Percentiles rank a stretch among this genome's conserved stretches.
These are phyloP conservation scores for Anastrepha obliqua DNA, from an alignment of 1,140 invertebrate species.

Conservation along the genomic window DNA sequence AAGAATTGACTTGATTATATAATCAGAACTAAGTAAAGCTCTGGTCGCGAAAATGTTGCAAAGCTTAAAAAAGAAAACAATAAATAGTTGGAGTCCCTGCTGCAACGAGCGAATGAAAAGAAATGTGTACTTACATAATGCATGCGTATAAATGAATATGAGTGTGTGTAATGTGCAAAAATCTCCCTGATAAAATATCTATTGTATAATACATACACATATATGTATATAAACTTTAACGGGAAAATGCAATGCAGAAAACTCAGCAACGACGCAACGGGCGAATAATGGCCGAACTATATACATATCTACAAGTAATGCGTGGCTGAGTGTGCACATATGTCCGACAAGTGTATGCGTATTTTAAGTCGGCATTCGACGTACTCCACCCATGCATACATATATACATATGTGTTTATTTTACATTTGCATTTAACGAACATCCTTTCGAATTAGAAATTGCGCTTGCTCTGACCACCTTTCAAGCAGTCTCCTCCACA, in stretches of 20 bases:
- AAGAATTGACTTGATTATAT: too few relatives aligned
- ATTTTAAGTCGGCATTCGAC: conserved; percentile 54
- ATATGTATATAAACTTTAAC: conserved; percentile 14
- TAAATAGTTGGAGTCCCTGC: too few relatives aligned
- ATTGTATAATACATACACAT: too few relatives aligned
- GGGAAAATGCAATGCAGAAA: conserved; percentile 36
- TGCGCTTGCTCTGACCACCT: conserved; percentile 8
- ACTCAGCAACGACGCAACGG: conserved; percentile 15
- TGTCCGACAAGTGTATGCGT: not conserved
- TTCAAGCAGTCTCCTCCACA: not conserved
- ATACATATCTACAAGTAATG: conserved; percentile 63
- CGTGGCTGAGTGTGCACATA: not conserved
- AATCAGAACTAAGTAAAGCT: too few relatives aligned
- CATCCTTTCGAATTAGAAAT: conserved; percentile 73
- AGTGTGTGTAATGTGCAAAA: not conserved
- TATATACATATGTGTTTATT: conserved; percentile 6
- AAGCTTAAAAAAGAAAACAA: too few relatives aligned
- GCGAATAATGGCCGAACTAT: conserved; percentile 57
- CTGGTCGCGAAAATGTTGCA: too few relatives aligned
- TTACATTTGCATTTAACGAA: conserved; percentile 73
- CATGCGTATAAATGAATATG: not conserved
- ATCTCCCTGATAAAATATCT: not conserved
- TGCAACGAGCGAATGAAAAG: too few relatives aligned
- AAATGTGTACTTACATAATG: too few relatives aligned
- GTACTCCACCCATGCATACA: conserved; percentile 32